A percentile compares a stretch with the other conserved stretches of the same genome.
Conservation (phyloP, 2,797 vertebrate species). For the Sciaenops ocellatus region DNA sequence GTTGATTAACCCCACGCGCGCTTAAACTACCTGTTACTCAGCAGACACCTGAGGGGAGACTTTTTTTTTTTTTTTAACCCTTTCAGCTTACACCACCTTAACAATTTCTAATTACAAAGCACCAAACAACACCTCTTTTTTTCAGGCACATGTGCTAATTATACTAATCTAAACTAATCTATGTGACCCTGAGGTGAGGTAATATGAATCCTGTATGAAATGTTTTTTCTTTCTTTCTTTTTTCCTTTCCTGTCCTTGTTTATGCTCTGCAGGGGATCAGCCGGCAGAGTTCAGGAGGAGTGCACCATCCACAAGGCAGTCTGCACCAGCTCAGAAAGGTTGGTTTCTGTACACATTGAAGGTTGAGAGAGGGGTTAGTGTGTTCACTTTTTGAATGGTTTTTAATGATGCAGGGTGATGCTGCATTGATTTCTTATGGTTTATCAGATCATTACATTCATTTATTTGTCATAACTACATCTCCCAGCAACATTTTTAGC, state of each 20-base stretch:
- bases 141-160: neutral
- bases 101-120: slow-evolving; percentile 15
- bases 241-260: slow-evolving; percentile 49
- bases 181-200: slow-evolving; percentile 6
- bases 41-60: slow-evolving; percentile 39
- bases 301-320: slow-evolving; percentile 53
- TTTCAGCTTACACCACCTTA: neutral
- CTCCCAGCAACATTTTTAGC: neutral
- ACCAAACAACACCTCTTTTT: neutral
- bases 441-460: neutral
- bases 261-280: slow-evolving; percentile 54
- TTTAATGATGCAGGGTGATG: too few species aligned
- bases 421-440: neutral
- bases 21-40: slow-evolving; percentile 66
- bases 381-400: neutral
- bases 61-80: slow-evolving; percentile 23
- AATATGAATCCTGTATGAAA: slow-evolving; percentile 19
- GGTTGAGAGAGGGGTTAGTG: neutral
- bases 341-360: slow-evolving; percentile 44
- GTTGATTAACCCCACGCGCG: slow-evolving; percentile 74
- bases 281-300: slow-evolving; percentile 63
- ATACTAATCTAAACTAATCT: neutral
- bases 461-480: neutral
- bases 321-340: slow-evolving; percentile 66
- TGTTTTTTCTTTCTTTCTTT: slow-evolving; percentile 13